These are phyloP conservation scores for Cyrtorhinus lividipennis DNA, from an alignment of 1,140 invertebrate genomes.

Conservation along the genomic window DNA sequence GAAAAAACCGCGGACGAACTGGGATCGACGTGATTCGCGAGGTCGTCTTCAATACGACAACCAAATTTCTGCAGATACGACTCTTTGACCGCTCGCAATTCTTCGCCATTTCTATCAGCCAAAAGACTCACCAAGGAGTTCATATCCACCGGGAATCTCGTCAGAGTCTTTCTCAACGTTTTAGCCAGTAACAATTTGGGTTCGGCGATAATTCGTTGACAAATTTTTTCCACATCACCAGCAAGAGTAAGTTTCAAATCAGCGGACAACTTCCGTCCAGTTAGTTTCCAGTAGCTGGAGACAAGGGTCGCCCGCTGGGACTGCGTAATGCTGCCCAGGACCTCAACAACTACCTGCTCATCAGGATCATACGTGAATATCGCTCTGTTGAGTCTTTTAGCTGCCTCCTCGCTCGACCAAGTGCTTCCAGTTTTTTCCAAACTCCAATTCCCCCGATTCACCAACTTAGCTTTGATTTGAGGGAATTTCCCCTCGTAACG, in stretches of 20 bases:
- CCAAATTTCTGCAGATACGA: background rate
- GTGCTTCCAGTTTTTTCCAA: background rate
- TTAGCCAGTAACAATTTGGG: background rate
- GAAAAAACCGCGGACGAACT: background rate
- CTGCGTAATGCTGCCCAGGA: background rate
- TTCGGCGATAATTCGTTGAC: background rate
- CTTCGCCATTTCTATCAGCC: background rate
- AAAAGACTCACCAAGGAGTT: conserved; percentile 12
- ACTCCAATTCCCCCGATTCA: background rate
- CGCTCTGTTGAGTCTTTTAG: background rate
- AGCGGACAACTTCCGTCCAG: background rate
- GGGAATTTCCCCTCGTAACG: background rate
- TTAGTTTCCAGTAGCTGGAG: background rate
- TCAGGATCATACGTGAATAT: background rate
- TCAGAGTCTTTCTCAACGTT: background rate
- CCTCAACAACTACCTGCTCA: background rate
- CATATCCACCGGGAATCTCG: background rate
- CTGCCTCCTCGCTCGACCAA: background rate
- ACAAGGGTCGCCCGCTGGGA: background rate
- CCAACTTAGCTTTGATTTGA: background rate
- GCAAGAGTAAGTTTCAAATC: background rate
- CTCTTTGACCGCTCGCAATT: background rate
- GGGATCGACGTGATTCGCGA: background rate
- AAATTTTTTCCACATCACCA: background rate
- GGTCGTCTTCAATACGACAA: background rate